These are phyloP conservation scores for Coranthus polyacanthus DNA, from an alignment of 2,797 vertebrate genomes.

Conservation along the genomic window DNA sequence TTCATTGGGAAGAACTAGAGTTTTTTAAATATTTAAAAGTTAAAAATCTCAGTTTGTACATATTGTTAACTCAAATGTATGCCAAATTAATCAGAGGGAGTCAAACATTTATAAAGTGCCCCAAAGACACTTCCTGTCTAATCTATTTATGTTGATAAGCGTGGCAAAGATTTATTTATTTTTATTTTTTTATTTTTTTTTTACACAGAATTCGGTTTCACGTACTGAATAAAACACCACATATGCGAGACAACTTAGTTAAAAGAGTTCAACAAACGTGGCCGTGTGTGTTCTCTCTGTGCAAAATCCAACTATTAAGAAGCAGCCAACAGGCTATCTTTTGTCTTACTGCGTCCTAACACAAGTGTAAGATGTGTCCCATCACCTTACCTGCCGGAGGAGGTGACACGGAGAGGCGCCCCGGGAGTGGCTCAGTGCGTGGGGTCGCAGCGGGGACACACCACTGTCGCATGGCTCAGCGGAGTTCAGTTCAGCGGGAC, in stretches of 20 bases:
- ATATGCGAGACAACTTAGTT: no score
- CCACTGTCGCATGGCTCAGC: conserved; percentile 88
- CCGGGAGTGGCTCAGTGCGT: conserved; percentile 85
- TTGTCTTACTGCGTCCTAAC: not conserved
- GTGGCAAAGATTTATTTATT: no score
- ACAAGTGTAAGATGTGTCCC: conserved; percentile 1
- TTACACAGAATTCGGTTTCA: no score
- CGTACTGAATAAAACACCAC: no score
- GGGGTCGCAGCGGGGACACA: conserved; percentile 86
- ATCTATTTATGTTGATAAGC: no score
- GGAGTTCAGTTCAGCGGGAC: conserved; percentile 75
- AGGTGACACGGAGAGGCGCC: conserved; percentile 81
- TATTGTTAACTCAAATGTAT: not conserved
- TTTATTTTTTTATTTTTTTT: no score
- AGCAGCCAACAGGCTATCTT: not conserved
- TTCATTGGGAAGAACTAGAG: no score
- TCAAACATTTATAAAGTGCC: not conserved
- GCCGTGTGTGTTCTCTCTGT: no score
- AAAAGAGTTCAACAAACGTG: no score
- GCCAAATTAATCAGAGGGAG: not conserved
- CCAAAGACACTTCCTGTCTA: no score
- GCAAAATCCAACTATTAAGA: not conserved
- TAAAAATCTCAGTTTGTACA: no score
- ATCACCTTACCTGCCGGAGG: conserved; percentile 80
- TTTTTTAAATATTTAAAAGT: no score